Percentiles rank a stretch among this genome's conserved stretches.
phyloP scores from a whole-genome alignment of 2,113 vertebrate species.

The Carassius auratus region DNA sequence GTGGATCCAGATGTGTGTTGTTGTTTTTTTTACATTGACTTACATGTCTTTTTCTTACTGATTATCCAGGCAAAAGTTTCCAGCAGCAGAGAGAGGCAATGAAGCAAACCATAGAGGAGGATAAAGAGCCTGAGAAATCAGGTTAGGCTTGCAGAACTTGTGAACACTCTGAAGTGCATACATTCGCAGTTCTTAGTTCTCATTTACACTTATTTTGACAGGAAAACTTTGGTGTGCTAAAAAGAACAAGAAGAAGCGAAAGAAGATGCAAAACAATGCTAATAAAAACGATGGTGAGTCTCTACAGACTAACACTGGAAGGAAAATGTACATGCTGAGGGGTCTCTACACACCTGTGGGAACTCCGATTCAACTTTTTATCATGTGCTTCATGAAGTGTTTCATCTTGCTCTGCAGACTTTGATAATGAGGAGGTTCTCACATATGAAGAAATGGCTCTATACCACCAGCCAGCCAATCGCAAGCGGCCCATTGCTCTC shows the following conservation, averaged over 20 bases:
- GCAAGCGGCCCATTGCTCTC: constrained; percentile 92
- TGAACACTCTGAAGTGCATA: background rate
- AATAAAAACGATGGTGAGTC: constrained; percentile 92
- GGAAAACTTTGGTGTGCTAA: constrained; percentile 99
- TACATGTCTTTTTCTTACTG: background rate
- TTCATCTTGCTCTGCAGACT: constrained; percentile 74
- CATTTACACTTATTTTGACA: constrained; percentile 57
- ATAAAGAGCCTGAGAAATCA: constrained; percentile 97
- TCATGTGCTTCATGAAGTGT: background rate
- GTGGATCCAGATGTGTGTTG: background rate
- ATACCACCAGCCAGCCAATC: constrained; percentile 96
- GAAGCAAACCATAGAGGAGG: constrained; percentile 99
- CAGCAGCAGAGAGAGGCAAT: constrained; percentile 99
- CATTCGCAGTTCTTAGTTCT: background rate
- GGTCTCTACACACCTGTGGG: background rate
- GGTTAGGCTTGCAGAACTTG: constrained; percentile 71
- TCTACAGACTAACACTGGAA: background rate
- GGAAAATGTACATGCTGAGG: background rate
- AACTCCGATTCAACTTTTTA: background rate
- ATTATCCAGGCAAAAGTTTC: constrained; percentile 89
- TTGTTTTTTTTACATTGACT: background rate
- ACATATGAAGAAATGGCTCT: constrained; percentile 99
- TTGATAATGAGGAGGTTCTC: constrained; percentile 93
- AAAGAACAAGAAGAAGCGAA: constrained; percentile 99
- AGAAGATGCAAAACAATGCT: constrained; percentile 92